Base-by-base conservation (phyloP, 2,888 invertebrate species). In the Ethmia dodecea region DNA sequence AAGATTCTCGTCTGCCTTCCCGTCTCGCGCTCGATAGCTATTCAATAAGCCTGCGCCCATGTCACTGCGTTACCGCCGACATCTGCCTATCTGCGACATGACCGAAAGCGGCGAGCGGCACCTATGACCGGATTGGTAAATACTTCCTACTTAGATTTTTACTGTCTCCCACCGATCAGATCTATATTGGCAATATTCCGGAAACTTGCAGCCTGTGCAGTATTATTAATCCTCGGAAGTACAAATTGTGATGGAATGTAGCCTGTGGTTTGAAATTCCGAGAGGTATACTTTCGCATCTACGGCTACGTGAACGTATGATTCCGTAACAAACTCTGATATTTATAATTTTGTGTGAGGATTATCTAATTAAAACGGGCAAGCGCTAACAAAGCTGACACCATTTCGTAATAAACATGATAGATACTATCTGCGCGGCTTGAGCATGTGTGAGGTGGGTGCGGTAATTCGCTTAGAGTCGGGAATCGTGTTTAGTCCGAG, bases 401-500 rank as follows among this genome's bases (percentile, higher is more conserved):
- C n/a, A n/a, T n/a, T n/a, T n/a, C n/a, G n/a, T n/a, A n/a, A n/a
- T n/a, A n/a, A n/a, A n/a, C n/a, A n/a, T n/a, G n/a, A n/a, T n/a
- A n/a, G 18, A 18, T 13, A 25, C 15, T 26, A 31, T 34, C 24
- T 25, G 24, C 22, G 12, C 28, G 25, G 9, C 24, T 35, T 27
- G 31, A 13, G 15, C 31, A 31, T 35, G 12, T 32, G 28, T 59
- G 54, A 53, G 59, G 52, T 59, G 35, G 43, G 48, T 49, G 54
- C 54, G 58, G 58, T 68, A 64, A 73, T 69, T 71, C 65, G 60
- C 65, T 65, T 68, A 62, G 55, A 62, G 55, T 60, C 47, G 47
- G 55, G 54, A 66, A 60, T 58, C 55, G 59, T 67, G 66, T 74
- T 66, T 66, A 64, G 63, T 58, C 61, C 60, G 65, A 76, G 26